phyloP scores from a whole-genome alignment of 2,113 vertebrate genomes.

The Pelecanoides urinatrix region DNA sequence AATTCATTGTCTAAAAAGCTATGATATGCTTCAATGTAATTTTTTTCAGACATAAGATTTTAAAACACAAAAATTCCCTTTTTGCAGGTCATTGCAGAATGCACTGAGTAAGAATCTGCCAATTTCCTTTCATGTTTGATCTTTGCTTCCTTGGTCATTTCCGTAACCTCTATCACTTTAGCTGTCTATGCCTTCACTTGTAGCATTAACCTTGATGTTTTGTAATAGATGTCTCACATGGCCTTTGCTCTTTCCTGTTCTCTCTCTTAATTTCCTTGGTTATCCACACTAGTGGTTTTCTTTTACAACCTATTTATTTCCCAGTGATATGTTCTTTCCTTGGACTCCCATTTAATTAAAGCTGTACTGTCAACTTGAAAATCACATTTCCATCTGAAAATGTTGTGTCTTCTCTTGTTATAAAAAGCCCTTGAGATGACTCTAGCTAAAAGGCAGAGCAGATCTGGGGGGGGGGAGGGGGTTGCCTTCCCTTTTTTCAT shows the following conservation, averaged over 20 bases:
- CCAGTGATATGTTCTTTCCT: not conserved
- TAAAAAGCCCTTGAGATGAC: not conserved
- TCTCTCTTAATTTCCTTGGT: conserved; percentile 50
- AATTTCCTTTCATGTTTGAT: conserved; percentile 27
- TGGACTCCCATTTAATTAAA: conserved; percentile 60
- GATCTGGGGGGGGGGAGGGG: not conserved
- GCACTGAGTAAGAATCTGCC: not conserved
- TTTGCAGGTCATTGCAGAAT: not conserved
- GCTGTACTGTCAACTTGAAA: conserved; percentile 23
- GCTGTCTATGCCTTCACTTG: not conserved
- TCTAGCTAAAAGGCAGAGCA: not conserved
- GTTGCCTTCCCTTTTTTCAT: not conserved
- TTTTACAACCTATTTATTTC: conserved; percentile 54
- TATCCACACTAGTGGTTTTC: conserved; percentile 14
- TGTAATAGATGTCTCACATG: conserved; percentile 23
- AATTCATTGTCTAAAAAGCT: not conserved
- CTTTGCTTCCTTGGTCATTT: conserved; percentile 39
- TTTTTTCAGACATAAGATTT: not conserved
- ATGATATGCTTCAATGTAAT: rapidly evolving
- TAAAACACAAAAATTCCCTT: not conserved
- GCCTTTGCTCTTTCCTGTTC: conserved; percentile 46
- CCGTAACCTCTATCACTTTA: not conserved
- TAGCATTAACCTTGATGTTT: conserved; percentile 36
- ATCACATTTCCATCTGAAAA: conserved; percentile 51
- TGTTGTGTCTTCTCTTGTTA: conserved; percentile 35